A percentile compares a stretch with the other conserved stretches of the same genome.
Conservation (phyloP, 2,888 invertebrate genomes). For the Abscondita cerata region DNA sequence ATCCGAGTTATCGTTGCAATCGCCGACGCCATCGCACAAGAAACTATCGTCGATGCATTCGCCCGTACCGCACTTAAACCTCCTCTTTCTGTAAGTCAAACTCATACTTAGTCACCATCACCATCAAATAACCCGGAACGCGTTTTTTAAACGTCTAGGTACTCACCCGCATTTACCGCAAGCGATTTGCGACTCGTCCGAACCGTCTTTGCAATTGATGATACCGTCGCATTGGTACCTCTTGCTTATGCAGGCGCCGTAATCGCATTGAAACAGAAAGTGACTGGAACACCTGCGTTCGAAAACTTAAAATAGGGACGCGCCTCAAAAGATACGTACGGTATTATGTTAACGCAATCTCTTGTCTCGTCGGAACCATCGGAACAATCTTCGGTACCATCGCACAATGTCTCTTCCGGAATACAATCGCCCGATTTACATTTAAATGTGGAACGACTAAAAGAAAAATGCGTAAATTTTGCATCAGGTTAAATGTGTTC, state of each 20-base stretch:
- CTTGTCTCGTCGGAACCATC: conserved; percentile 46
- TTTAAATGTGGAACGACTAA: conserved; percentile 17
- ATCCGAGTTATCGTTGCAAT: conserved; percentile 59
- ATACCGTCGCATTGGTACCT: conserved; percentile 57
- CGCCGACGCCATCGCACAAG: conserved; percentile 58
- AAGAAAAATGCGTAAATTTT: no score
- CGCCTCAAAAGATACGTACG: conserved; percentile 2
- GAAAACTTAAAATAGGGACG: no score
- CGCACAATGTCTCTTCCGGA: conserved; percentile 55
- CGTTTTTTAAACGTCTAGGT: background rate
- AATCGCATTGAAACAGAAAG: conserved; percentile 58
- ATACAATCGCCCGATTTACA: conserved; percentile 58
- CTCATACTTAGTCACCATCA: background rate
- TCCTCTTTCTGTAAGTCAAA: background rate
- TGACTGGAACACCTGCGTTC: conserved; percentile 10
- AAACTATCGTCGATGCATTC: conserved; percentile 54
- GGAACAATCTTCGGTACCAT: conserved; percentile 58
- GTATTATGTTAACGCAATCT: conserved; percentile 13
- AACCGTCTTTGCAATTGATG: conserved; percentile 59
- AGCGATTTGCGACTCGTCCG: conserved; percentile 54
- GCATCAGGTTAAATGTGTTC: no score
- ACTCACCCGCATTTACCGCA: conserved; percentile 11
- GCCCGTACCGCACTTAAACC: conserved; percentile 47
- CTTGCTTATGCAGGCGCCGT: conserved; percentile 62
- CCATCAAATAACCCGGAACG: background rate